Conservation (phyloP, 2,888 invertebrate genomes). For the Andrena praecox region DNA sequence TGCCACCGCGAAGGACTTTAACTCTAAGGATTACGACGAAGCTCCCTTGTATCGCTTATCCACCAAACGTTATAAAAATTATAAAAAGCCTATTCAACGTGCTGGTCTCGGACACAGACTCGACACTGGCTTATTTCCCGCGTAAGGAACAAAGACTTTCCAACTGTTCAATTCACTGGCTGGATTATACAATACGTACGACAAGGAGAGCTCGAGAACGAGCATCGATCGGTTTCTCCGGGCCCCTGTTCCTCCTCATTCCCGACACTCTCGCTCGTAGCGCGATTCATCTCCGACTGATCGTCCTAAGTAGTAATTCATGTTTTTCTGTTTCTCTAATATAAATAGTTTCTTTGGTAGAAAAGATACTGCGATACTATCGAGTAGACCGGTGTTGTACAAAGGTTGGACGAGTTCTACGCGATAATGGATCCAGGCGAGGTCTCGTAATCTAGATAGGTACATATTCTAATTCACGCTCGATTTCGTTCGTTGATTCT, state of each 20-base stretch:
- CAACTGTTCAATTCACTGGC: slow-evolving; percentile 52
- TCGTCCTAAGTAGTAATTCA: neutral
- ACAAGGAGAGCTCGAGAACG: slow-evolving; percentile 29
- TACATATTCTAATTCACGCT: neutral
- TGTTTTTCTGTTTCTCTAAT: neutral
- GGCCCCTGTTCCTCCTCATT: neutral
- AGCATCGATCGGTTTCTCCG: neutral
- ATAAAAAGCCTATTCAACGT: slow-evolving; percentile 55
- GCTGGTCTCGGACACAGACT: slow-evolving; percentile 3
- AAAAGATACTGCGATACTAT: slow-evolving; percentile 2
- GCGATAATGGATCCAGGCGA: neutral
- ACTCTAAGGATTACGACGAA: slow-evolving; percentile 26
- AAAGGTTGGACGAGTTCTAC: slow-evolving; percentile 7
- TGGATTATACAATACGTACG: slow-evolving; percentile 46
- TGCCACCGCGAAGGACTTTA: slow-evolving; percentile 36
- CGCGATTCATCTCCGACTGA: neutral
- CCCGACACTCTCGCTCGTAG: neutral
- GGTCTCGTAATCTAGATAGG: neutral
- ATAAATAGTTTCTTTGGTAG: slow-evolving; percentile 21
- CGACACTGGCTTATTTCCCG: slow-evolving; percentile 26
- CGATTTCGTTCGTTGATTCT: neutral
- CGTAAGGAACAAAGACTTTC: slow-evolving; percentile 44
- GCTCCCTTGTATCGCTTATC: slow-evolving; percentile 48
- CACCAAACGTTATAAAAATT: slow-evolving; percentile 54
- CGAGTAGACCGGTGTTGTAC: slow-evolving; percentile 10